Conservation (phyloP, 1,140 invertebrate species). For the Sycophaga agraensis region DNA sequence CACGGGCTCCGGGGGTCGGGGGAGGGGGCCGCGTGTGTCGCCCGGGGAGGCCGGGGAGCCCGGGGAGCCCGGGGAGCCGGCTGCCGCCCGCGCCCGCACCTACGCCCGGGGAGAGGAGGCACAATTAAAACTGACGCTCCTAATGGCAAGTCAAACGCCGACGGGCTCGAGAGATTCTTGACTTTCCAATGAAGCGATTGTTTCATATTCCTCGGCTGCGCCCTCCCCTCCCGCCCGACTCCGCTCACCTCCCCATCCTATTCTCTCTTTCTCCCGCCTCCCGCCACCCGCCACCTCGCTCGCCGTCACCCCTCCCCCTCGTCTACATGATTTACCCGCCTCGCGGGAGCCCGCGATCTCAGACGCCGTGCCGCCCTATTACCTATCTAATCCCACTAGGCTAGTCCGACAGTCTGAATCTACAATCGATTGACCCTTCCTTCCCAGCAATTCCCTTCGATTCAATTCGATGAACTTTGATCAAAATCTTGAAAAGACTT, state of each 20-base stretch:
- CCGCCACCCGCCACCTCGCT: neutral
- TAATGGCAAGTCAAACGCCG: conserved; percentile 61
- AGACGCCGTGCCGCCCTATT: too few species aligned
- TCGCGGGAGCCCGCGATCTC: too few species aligned
- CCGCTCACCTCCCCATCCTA: conserved; percentile 14
- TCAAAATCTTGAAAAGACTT: too few species aligned
- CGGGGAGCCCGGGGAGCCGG: conserved; percentile 13
- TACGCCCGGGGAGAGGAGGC: conserved; percentile 41
- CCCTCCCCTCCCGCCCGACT: conserved; percentile 33
- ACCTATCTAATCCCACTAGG: too few species aligned
- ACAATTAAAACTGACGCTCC: conserved; percentile 61
- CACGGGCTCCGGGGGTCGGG: conserved; percentile 35
- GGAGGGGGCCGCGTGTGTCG: neutral
- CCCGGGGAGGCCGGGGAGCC: neutral
- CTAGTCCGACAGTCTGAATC: neutral
- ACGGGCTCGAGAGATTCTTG: conserved; percentile 58
- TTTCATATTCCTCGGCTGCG: conserved; percentile 55
- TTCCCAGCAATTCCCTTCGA: too few species aligned
- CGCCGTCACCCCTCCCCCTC: neutral
- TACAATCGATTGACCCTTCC: too few species aligned
- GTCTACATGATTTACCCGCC: too few species aligned
- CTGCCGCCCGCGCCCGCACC: neutral
- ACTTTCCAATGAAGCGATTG: conserved; percentile 61
- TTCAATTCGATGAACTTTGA: too few species aligned
- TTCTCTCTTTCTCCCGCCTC: conserved; percentile 14